A percentile compares a stretch with the other conserved stretches of the same genome.
These are phyloP conservation scores for Dione vanillae DNA, from an alignment of 2,888 invertebrate species.

Conservation along the genomic window DNA sequence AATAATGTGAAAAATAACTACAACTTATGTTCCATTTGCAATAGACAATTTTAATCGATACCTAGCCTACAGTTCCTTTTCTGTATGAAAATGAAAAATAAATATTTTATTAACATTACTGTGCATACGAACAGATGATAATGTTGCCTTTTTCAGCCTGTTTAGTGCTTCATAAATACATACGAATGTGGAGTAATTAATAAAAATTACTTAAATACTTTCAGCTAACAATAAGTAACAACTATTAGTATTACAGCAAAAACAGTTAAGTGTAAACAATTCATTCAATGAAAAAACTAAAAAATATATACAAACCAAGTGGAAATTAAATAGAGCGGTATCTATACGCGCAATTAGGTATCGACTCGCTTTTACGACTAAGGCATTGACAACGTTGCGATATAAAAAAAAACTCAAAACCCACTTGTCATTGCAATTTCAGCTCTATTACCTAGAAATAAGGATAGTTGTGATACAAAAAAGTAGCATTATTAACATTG, in stretches of 20 bases:
- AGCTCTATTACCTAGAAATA: conserved; percentile 37
- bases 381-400: conserved; percentile 67
- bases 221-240: background rate
- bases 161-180: background rate
- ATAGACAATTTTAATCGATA: too few species aligned
- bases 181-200: conserved; percentile 7
- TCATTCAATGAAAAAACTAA: conserved; percentile 77
- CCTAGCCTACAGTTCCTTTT: too few species aligned
- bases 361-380: conserved; percentile 74
- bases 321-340: conserved; percentile 76
- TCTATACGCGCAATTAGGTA: conserved; percentile 71
- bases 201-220: background rate
- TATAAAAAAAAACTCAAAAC: conserved; percentile 32
- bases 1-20: too few species aligned
- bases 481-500: conserved; percentile 55
- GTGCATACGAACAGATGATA: background rate
- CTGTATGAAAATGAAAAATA: too few species aligned
- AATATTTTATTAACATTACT: background rate
- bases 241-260: background rate
- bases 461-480: conserved; percentile 30
- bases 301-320: conserved; percentile 69
- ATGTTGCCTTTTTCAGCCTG: background rate
- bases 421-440: conserved; percentile 33
- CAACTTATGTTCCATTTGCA: too few species aligned
- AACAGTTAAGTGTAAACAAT: conserved; percentile 61